These are phyloP conservation scores for Dendrophyllia cribrosa DNA, from an alignment of 64 coral and sea anemone genomes.

Conservation along the genomic window DNA sequence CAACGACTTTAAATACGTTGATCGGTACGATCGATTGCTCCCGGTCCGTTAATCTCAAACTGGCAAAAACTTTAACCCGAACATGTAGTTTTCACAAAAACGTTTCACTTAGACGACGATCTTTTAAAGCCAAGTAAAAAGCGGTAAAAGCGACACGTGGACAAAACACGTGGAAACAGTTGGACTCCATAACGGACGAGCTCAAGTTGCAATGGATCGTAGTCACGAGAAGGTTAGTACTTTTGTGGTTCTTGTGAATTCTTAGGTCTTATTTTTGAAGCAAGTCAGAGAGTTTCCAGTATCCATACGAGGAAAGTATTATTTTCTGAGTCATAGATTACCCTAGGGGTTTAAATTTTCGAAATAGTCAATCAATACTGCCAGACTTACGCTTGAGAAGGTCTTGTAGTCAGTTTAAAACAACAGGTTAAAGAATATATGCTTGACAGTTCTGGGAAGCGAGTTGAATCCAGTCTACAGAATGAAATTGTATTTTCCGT, in stretches of 20 bases:
- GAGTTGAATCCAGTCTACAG: no score
- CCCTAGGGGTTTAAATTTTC: no score
- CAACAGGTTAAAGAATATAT: no score
- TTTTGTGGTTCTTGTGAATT: neutral
- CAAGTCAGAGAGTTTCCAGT: no score
- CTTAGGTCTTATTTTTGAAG: neutral
- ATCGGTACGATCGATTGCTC: neutral
- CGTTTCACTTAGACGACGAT: neutral
- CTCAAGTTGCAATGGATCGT: constrained; percentile 1
- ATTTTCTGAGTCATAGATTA: no score
- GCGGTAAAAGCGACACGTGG: no score
- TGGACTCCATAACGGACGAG: neutral
- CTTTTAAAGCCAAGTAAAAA: neutral
- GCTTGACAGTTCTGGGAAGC: no score
- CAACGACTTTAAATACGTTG: neutral
- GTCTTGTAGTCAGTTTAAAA: no score
- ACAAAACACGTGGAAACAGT: neutral
- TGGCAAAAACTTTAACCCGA: neutral
- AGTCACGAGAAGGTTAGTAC: neutral
- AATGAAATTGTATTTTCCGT: no score
- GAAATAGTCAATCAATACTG: no score
- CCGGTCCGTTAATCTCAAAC: neutral
- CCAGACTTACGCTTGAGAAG: no score
- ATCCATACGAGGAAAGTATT: no score
- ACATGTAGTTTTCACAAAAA: neutral